A percentile compares a stretch with the other conserved stretches of the same genome.
Evolutionary conservation across 2,113 vertebrate genomes (phyloP).

Genomic region (Spilogale gracilis): DNA sequence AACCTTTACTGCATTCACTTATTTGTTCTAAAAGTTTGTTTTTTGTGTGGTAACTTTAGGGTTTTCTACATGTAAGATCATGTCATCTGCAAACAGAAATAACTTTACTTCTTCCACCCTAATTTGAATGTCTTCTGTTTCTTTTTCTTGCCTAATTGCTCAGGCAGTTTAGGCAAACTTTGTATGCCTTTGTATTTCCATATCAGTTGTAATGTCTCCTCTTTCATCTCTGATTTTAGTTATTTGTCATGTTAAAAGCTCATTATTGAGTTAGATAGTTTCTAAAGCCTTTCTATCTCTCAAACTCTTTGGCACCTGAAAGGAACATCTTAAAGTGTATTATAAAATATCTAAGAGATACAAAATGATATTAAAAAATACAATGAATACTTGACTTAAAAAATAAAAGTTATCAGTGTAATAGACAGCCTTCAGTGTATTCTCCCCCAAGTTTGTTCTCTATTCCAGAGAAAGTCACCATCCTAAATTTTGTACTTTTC

Average conservation of each 20-base stretch:
- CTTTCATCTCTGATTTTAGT: slow-evolving; percentile 13
- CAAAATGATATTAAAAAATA: slow-evolving; percentile 19
- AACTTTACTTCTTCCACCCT: background rate
- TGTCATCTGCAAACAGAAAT: slow-evolving; percentile 6
- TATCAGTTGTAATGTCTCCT: background rate
- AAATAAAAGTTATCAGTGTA: background rate
- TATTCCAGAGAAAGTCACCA: background rate
- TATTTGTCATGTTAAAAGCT: slow-evolving; percentile 28
- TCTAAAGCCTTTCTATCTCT: background rate
- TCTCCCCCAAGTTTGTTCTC: background rate
- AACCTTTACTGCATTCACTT: background rate
- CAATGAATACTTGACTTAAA: background rate
- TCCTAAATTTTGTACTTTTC: background rate
- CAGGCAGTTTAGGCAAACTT: background rate
- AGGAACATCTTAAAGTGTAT: slow-evolving; percentile 26
- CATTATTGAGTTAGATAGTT: background rate
- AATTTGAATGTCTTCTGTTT: background rate
- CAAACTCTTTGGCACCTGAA: background rate
- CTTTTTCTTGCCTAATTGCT: background rate
- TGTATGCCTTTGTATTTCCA: background rate
- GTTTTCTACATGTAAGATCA: background rate
- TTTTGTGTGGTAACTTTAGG: background rate
- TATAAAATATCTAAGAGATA: slow-evolving; percentile 47
- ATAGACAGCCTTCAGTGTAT: background rate
- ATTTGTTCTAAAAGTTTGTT: background rate